Evolutionary conservation across 1,140 invertebrate species (phyloP).

Genomic region (Atta colombica): DNA sequence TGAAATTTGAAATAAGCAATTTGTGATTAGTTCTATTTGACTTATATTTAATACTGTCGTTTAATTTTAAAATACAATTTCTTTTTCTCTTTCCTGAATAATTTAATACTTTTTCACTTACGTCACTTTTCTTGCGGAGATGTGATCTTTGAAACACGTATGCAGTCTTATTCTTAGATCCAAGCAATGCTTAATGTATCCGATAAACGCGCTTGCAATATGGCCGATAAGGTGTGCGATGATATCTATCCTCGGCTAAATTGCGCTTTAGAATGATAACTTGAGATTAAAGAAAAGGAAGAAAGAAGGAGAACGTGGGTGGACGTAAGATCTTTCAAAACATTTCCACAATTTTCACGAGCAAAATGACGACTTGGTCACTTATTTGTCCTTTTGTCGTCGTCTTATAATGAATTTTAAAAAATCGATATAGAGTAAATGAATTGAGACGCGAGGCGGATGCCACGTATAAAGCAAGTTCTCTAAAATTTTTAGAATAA

Average conservation of each 20-base stretch:
- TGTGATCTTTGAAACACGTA: not conserved
- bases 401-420: constrained; percentile 3
- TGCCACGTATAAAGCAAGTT: not conserved
- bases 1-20: too few species aligned
- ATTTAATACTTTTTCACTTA: too few species aligned
- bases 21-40: too few species aligned
- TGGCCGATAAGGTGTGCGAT: constrained; percentile 33
- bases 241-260: constrained; percentile 34
- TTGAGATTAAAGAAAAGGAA: not conserved
- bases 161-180: constrained; percentile 50
- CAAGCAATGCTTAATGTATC: constrained; percentile 11
- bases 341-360: constrained; percentile 35
- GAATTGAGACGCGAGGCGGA: not conserved
- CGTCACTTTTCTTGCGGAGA: too few species aligned
- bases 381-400: not conserved
- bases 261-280: constrained; percentile 2
- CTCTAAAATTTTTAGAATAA: too few species aligned
- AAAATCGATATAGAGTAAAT: not conserved
- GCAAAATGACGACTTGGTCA: not conserved
- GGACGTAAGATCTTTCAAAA: not conserved
- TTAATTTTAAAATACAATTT: too few species aligned
- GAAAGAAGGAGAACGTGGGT: not conserved
- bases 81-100: too few species aligned
- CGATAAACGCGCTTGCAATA: constrained; percentile 8
- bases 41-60: too few species aligned